Evolutionary conservation across 2,888 invertebrate species (phyloP), one percentile per base, ranked within the genome.

Genomic region (Orchesellides sinensis): DNA sequence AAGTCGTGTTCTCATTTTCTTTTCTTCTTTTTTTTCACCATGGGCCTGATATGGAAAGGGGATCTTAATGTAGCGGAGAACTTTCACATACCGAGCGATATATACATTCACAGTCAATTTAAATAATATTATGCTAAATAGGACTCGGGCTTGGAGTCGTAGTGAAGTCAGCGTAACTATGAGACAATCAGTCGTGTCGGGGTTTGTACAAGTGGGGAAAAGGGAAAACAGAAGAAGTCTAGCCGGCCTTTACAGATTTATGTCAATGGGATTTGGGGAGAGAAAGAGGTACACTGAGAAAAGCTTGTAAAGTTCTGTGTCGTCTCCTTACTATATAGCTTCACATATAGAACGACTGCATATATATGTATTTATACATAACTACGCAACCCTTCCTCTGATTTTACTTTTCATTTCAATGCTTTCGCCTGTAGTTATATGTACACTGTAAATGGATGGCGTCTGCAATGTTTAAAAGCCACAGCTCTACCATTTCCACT

Each of bases 191-290:
- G 74, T 82, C 68, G 66, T 65, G 74, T 68, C 63, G 59, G 65
- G 47, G 6, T 66, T 68, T 40, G 52, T 29, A 54, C 54, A 70
- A 79, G 49, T 70, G 63, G 63, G 54, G 70, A 79, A 79, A 70
- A 47, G 63, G 52, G 35, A 73, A 65, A 74, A 40, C 74, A 61
- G 35, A 78, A 52, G 32, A 54, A 45, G 59, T 74, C 68, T 61
- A 68, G 74, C 65, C 70, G 63, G 63, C 69, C 70, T 70, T 70
- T 75, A n/a, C 75, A 82, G 82, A 82, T 82, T 82, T 82, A 75
- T 82, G 82, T 82, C 75, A 82, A 70, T 82, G 82, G 75, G 82
- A 82, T 82, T 82, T 82, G 61, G 69, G 69, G 66, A 70, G 68
- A 52, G 25, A 47, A 40, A 23, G 32, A 74, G 19, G 32, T 49